Conservation (phyloP, 2,113 vertebrate genomes). For the Ploceus nigricollis region DNA sequence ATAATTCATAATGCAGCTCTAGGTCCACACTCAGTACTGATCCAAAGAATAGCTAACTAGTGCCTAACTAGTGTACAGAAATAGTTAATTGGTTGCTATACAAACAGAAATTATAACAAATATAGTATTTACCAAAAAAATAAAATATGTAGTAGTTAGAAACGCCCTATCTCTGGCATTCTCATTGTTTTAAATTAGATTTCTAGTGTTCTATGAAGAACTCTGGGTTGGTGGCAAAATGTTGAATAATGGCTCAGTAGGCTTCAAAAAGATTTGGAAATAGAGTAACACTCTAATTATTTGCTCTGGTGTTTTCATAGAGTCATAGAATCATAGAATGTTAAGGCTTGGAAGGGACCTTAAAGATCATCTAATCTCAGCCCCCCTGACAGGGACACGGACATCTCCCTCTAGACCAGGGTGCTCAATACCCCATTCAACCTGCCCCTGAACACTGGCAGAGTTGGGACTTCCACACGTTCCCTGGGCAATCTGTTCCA, state of each 20-base stretch:
- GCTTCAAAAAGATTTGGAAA: background rate
- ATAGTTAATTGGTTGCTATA: background rate
- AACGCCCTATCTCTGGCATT: background rate
- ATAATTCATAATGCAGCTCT: background rate
- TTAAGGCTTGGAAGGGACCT: background rate
- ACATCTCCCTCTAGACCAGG: background rate
- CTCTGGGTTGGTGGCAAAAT: background rate
- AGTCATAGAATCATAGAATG: background rate
- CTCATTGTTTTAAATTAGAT: background rate
- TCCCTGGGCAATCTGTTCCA: no score
- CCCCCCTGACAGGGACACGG: background rate
- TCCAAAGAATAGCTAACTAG: background rate
- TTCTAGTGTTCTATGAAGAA: background rate
- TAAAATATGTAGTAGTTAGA: background rate
- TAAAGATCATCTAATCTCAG: background rate
- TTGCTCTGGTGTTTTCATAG: background rate
- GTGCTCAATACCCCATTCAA: background rate
- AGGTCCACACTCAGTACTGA: background rate
- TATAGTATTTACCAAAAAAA: background rate
- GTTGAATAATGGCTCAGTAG: background rate
- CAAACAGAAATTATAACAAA: background rate
- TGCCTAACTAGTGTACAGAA: background rate
- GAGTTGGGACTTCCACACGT: accelerated
- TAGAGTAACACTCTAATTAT: background rate
- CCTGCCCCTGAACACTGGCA: background rate